Percentiles rank a stretch among this genome's conserved stretches.
These are phyloP conservation scores for Brevimyrus niger DNA, from an alignment of 2,113 vertebrate genomes.

Conservation along the genomic window DNA sequence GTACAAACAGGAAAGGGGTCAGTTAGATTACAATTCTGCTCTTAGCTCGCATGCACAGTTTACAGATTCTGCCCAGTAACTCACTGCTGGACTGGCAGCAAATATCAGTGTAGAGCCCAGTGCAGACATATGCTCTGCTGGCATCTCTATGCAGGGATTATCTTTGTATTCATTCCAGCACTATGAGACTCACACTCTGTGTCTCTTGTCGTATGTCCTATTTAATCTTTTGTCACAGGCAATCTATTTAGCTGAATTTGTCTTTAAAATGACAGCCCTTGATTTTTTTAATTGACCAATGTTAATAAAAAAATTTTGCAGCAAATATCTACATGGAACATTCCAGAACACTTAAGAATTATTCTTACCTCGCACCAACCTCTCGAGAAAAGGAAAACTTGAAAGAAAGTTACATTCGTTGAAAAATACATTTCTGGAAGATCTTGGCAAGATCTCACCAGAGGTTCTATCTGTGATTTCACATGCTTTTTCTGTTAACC, in stretches of 20 bases:
- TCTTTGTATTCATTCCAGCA: background rate
- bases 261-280: background rate
- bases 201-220: background rate
- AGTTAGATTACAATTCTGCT: background rate
- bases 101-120: background rate
- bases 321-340: background rate
- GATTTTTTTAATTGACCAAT: background rate
- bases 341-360: background rate
- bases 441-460: background rate
- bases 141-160: background rate
- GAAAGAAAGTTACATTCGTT: background rate
- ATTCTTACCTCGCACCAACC: background rate
- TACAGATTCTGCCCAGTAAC: background rate
- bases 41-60: background rate
- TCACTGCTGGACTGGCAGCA: background rate
- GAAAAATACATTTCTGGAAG: background rate
- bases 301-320: background rate
- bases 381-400: background rate
- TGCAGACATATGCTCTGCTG: background rate
- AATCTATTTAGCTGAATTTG: background rate
- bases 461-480: background rate
- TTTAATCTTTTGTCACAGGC: background rate
- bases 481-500: background rate
- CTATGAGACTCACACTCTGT: background rate
- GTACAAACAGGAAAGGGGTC: background rate